These are phyloP conservation scores for Ophion costatus DNA, from an alignment of 2,888 invertebrate genomes.

Conservation along the genomic window DNA sequence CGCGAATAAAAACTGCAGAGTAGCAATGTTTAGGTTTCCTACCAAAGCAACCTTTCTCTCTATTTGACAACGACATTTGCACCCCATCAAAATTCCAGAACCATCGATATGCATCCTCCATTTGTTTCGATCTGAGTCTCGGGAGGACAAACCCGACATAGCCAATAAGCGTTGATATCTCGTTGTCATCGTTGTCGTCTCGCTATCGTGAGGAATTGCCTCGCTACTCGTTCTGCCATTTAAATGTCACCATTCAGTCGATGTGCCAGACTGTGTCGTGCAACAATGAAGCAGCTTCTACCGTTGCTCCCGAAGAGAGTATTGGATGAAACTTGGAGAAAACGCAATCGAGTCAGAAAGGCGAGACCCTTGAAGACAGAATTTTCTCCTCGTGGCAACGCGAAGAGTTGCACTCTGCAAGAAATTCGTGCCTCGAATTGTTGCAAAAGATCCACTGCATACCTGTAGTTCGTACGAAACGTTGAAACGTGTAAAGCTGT, in stretches of 20 bases:
- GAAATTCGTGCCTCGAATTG: slow-evolving; percentile 53
- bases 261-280: slow-evolving; percentile 35
- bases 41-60: too few relatives aligned
- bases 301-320: background rate
- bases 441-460: slow-evolving; percentile 28
- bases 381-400: slow-evolving; percentile 25
- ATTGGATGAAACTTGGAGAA: slow-evolving; percentile 18
- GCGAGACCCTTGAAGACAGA: slow-evolving; percentile 8
- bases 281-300: slow-evolving; percentile 12
- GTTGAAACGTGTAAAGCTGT: slow-evolving; percentile 31
- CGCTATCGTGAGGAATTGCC: slow-evolving; percentile 36
- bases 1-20: too few relatives aligned
- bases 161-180: slow-evolving; percentile 21
- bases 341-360: slow-evolving; percentile 8
- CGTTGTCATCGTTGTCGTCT: slow-evolving; percentile 36
- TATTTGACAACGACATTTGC: too few relatives aligned
- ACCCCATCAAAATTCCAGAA: too few relatives aligned
- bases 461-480: slow-evolving; percentile 4
- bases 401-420: slow-evolving; percentile 31
- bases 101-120: too few relatives aligned
- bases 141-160: background rate
- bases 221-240: slow-evolving; percentile 56
- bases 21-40: too few relatives aligned
- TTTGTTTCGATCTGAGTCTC: background rate
- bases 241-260: slow-evolving; percentile 56